Evolutionary conservation across 2,797 vertebrate species (phyloP), one percentile per base, ranked within the genome.

Genomic region (Lagocephalus sceleratus): DNA sequence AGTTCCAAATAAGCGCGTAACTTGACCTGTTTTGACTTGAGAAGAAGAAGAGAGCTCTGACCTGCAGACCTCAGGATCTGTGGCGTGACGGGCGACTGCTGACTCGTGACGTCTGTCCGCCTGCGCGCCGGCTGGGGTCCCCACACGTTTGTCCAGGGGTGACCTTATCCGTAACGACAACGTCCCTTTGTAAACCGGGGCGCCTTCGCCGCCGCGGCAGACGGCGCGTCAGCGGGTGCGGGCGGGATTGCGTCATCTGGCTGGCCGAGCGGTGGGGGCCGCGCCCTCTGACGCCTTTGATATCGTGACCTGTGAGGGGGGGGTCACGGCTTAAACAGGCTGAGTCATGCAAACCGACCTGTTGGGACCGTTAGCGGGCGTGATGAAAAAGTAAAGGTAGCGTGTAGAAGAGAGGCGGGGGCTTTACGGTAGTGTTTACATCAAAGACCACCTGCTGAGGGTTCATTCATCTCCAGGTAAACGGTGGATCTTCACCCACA

Each of bases 191-290:
- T 54, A 68, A 69, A 78, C 71, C 6, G 71, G 63, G 67, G n/a
- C n/a, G 26, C 78, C 51, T 43, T 62, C 29, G 48, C 42, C n/a
- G n/a, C n/a, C n/a, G n/a, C n/a, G 73, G 71, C 84, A 89, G 86
- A 87, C 89, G 84, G 87, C 63, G 51, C 71, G 75, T 81, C 66
- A 68, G 72, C 75, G 63, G 78, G 78, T 52, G 75, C 80, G 72
- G 79, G 81, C 63, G 76, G 83, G 78, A 29, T 78, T 69, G 10
- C 71, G 75, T 85, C 83, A 76, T 75, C 80, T 65, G 60, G 65
- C 78, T 59, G 62, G 63, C 75, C 73, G 82, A 66, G 77, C 41
- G 42, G 42, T 20, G 47, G 60, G 55, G 66, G 11, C 29, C 56
- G 55, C 66, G 41, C 59, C 54, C 26, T 29, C 16, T 56, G 71